These are phyloP conservation scores for Buathra laborator DNA, from an alignment of 2,888 invertebrate genomes.

Conservation along the genomic window DNA sequence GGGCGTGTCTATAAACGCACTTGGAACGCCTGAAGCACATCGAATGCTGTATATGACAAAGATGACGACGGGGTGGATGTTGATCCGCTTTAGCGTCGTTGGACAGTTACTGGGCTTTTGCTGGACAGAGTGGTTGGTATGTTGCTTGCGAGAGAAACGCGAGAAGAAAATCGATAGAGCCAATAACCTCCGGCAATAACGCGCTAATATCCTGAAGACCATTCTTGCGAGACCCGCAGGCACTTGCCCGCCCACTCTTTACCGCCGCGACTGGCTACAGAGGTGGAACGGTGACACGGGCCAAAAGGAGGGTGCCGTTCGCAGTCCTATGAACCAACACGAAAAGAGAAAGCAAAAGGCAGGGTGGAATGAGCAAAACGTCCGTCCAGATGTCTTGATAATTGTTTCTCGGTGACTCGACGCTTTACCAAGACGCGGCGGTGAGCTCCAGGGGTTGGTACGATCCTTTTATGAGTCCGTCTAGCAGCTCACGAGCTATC, in stretches of 20 bases:
- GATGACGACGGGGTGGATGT: conserved; percentile 56
- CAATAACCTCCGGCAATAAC: conserved; percentile 82
- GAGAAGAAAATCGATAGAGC: conserved; percentile 80
- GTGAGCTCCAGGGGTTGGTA: conserved; percentile 16
- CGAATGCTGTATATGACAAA: conserved; percentile 20
- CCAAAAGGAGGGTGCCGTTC: conserved; percentile 47
- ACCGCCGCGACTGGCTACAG: not conserved
- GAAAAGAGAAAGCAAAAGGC: conserved; percentile 11
- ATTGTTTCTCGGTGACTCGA: conserved; percentile 72
- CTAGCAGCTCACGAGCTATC: conserved; percentile 20
- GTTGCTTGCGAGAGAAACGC: conserved; percentile 9
- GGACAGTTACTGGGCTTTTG: conserved; percentile 48
- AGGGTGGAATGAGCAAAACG: conserved; percentile 47
- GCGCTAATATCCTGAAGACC: conserved; percentile 83
- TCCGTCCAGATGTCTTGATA: conserved; percentile 73
- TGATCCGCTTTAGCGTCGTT: conserved; percentile 57
- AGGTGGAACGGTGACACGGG: conserved; percentile 31
- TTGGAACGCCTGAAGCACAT: conserved; percentile 51
- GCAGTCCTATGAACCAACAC: not conserved
- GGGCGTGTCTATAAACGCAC: conserved; percentile 38
- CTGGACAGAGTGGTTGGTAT: conserved; percentile 45
- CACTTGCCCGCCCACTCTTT: conserved; percentile 69
- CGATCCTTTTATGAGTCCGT: conserved; percentile 57
- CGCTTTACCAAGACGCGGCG: conserved; percentile 54
- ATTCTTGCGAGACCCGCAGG: conserved; percentile 76